Conservation (phyloP, 2,113 vertebrate genomes). For the Gnathonemus echidnorhynchus region DNA sequence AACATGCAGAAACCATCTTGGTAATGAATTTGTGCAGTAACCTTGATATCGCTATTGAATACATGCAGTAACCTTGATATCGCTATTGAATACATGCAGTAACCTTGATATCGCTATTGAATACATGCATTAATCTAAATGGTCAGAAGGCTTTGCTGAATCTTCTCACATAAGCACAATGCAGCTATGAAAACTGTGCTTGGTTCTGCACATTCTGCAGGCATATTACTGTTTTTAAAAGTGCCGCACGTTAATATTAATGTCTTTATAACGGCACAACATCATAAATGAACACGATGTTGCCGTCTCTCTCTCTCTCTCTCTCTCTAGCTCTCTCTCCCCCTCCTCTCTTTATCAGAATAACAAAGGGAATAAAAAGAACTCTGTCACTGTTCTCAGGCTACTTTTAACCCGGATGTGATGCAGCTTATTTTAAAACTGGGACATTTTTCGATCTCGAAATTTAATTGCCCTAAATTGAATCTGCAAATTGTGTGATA, state of each 20-base stretch:
- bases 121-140: background rate
- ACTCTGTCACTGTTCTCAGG: background rate
- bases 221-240: background rate
- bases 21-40: background rate
- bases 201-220: background rate
- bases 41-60: background rate
- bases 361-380: background rate
- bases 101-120: background rate
- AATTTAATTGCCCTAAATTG: conserved; percentile 53
- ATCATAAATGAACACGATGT: background rate
- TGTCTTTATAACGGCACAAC: background rate
- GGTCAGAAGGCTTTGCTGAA: background rate
- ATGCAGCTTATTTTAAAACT: background rate
- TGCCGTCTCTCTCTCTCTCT: background rate
- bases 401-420: background rate
- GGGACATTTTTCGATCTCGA: conserved; percentile 35
- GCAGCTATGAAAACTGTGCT: background rate
- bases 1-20: background rate
- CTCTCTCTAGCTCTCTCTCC: too few relatives aligned
- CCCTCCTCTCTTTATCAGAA: background rate
- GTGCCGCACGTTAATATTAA: background rate
- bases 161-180: background rate
- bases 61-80: background rate
- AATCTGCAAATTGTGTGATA: conserved; percentile 45
- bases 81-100: background rate